These are phyloP conservation scores for Tangachromis dhanisi DNA, from an alignment of 2,113 vertebrate genomes.

Conservation along the genomic window DNA sequence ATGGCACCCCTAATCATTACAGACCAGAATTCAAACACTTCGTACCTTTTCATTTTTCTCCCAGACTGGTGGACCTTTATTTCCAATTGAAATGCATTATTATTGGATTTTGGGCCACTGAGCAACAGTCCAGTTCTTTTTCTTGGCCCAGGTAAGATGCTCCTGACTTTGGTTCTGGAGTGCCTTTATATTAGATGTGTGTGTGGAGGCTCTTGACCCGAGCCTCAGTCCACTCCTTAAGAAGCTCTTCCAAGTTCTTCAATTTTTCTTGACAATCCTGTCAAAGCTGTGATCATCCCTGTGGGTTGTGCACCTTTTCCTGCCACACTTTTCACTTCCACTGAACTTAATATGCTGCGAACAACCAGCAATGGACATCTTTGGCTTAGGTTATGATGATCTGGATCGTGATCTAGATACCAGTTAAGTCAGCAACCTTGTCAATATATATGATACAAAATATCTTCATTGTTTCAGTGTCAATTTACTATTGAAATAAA, in stretches of 20 bases:
- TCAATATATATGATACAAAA: neutral
- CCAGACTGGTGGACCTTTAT: neutral
- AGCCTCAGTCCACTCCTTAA: neutral
- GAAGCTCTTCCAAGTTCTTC: neutral
- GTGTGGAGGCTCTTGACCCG: neutral
- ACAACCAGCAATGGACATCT: neutral
- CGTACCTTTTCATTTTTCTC: neutral
- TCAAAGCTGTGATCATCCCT: neutral
- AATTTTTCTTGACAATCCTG: neutral
- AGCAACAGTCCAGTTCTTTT: neutral
- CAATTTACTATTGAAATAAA: neutral
- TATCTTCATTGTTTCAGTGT: neutral
- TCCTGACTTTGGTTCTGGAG: neutral
- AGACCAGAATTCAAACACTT: neutral
- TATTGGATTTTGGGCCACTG: neutral
- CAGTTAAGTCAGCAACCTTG: neutral
- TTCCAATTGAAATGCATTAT: neutral
- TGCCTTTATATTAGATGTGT: neutral
- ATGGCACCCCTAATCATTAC: neutral
- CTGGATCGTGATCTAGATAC: neutral
- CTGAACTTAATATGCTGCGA: neutral
- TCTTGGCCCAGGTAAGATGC: neutral
- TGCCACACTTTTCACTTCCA: neutral
- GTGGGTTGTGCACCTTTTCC: neutral
- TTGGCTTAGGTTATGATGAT: neutral